phyloP scores from a whole-genome alignment of 2,888 invertebrate genomes.

The Iphiclides podalirius region DNA sequence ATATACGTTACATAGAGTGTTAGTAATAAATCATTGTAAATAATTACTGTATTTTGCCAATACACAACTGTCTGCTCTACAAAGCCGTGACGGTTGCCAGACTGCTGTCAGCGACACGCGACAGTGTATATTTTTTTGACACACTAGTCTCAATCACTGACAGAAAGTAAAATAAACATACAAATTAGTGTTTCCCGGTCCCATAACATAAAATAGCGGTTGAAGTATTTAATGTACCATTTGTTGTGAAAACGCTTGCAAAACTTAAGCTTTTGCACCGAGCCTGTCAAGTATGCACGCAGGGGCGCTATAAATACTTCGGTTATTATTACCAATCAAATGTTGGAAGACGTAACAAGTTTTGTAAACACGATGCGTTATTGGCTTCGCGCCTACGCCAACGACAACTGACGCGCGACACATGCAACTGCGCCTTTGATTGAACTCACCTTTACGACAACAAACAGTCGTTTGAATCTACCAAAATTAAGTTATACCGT shows the following conservation, averaged over 20 bases:
- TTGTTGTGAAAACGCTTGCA: not conserved
- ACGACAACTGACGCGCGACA: conserved; percentile 45
- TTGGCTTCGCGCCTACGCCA: conserved; percentile 50
- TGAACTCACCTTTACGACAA: conserved; percentile 35
- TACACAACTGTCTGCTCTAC: conserved; percentile 23
- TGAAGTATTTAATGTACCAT: not conserved
- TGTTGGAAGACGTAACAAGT: conserved; percentile 11
- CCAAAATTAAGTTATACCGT: conserved; percentile 13
- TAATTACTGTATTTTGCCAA: conserved; percentile 16
- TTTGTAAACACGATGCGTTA: conserved; percentile 28
- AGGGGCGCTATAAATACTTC: not conserved
- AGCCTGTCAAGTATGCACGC: no score
- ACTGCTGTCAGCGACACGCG: conserved; percentile 25
- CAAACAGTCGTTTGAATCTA: conserved; percentile 31
- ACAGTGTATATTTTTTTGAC: conserved; percentile 14
- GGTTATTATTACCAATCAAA: conserved; percentile 6
- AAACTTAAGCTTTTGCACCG: not conserved
- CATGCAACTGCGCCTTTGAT: conserved; percentile 45
- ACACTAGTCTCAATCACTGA: not conserved
- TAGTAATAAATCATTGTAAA: not conserved
- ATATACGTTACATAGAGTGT: not conserved
- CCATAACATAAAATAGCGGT: no score
- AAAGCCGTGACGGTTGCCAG: conserved; percentile 27
- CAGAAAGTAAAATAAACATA: no score
- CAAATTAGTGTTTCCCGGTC: no score